phyloP scores from a whole-genome alignment of 2,113 vertebrate genomes.

The Morphnarchus princeps region DNA sequence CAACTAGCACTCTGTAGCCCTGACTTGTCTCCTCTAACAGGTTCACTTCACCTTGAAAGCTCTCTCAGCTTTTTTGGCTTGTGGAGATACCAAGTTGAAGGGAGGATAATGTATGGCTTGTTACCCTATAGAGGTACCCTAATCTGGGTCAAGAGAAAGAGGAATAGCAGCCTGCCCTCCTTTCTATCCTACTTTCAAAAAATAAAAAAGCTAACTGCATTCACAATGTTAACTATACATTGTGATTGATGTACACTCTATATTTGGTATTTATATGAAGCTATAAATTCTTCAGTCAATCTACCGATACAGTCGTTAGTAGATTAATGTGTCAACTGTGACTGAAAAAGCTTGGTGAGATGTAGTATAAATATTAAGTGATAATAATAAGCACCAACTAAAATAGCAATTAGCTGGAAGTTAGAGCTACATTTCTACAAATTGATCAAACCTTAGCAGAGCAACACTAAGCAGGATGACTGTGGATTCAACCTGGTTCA shows the following conservation, averaged over 20 bases:
- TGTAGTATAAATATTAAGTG: background rate
- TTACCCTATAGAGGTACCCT: background rate
- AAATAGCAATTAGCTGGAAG: background rate
- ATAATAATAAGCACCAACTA: background rate
- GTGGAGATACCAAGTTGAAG: background rate
- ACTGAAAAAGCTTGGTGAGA: background rate
- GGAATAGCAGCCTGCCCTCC: background rate
- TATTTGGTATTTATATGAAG: background rate
- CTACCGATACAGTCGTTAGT: background rate
- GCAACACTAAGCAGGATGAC: background rate
- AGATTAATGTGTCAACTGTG: background rate
- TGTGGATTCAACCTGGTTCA: background rate
- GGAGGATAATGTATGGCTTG: background rate
- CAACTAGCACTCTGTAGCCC: background rate
- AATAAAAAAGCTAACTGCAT: background rate
- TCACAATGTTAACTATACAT: background rate
- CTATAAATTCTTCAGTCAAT: background rate
- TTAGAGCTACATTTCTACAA: background rate
- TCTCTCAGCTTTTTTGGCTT: background rate
- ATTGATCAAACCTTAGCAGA: background rate
- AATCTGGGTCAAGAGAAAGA: background rate
- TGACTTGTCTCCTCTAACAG: background rate
- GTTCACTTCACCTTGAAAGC: background rate
- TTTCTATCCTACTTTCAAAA: background rate
- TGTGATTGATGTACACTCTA: background rate